Evolutionary conservation across 2,113 vertebrate species (phyloP).

Genomic region (Tragelaphus buxtoni): DNA sequence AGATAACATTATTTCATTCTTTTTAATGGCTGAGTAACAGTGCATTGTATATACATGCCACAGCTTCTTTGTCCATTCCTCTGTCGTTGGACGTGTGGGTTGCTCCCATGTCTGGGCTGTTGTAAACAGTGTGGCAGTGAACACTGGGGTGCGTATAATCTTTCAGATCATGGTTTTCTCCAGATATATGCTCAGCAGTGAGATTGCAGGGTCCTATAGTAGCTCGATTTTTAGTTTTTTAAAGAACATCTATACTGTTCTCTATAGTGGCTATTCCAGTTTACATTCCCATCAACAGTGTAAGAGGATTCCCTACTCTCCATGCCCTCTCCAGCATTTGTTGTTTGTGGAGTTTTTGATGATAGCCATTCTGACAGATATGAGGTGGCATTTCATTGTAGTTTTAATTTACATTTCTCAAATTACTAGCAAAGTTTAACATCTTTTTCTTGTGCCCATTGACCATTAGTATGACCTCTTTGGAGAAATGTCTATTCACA

Average conservation of each 20-base stretch:
- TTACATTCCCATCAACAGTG: not conserved
- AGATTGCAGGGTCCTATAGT: not conserved
- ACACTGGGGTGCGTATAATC: not conserved
- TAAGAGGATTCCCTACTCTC: not conserved
- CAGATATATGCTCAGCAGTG: not conserved
- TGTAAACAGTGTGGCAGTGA: not conserved
- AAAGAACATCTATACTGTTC: not conserved
- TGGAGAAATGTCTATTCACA: not conserved
- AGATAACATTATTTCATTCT: not conserved
- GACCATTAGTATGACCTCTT: not conserved
- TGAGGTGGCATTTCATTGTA: not conserved
- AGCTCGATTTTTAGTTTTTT: not conserved
- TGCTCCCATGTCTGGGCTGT: not conserved
- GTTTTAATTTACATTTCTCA: not conserved
- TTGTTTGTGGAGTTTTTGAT: not conserved
- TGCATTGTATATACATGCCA: accelerated
- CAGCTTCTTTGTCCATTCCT: not conserved
- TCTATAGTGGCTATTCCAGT: not conserved
- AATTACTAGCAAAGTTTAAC: not conserved
- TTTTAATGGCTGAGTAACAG: not conserved
- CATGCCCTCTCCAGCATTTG: not conserved
- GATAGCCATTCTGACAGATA: not conserved
- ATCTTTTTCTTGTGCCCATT: not conserved
- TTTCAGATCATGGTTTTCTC: not conserved
- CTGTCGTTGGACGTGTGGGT: not conserved